These are phyloP conservation scores for Microcebus tavaratra DNA, from an alignment of 2,113 vertebrate genomes.

Conservation along the genomic window DNA sequence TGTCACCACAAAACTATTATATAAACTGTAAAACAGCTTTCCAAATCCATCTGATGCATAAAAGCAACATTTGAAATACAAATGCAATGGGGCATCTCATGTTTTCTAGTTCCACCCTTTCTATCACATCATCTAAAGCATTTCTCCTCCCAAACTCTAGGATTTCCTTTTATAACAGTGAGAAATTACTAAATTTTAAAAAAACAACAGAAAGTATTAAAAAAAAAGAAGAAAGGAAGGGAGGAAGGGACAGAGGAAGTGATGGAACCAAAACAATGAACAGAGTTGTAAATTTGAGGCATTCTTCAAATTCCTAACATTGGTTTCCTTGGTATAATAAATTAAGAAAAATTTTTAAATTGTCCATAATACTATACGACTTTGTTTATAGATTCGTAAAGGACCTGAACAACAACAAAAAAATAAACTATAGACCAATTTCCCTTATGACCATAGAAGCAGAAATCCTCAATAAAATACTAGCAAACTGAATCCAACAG, in stretches of 20 bases:
- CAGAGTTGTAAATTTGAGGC: neutral
- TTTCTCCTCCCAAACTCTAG: neutral
- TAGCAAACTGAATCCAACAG: too few species aligned
- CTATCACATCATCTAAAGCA: neutral
- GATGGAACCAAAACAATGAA: neutral
- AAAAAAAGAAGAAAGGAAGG: neutral
- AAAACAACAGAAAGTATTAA: neutral
- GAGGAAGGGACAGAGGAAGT: neutral
- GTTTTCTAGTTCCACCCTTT: neutral
- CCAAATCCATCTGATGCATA: neutral
- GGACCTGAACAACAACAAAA: neutral
- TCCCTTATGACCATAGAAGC: too few species aligned
- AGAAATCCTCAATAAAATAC: too few species aligned
- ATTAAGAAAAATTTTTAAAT: neutral
- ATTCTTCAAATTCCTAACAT: neutral
- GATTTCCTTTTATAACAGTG: neutral
- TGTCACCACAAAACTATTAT: neutral
- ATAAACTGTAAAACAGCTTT: neutral
- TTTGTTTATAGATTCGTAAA: neutral
- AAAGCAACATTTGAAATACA: neutral
- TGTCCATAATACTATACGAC: neutral
- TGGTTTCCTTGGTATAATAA: neutral
- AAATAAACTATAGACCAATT: too few species aligned
- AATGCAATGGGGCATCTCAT: neutral
- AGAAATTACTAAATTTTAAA: neutral